Conservation (phyloP, 2,113 vertebrate genomes). For the Podocnemis expansa region DNA sequence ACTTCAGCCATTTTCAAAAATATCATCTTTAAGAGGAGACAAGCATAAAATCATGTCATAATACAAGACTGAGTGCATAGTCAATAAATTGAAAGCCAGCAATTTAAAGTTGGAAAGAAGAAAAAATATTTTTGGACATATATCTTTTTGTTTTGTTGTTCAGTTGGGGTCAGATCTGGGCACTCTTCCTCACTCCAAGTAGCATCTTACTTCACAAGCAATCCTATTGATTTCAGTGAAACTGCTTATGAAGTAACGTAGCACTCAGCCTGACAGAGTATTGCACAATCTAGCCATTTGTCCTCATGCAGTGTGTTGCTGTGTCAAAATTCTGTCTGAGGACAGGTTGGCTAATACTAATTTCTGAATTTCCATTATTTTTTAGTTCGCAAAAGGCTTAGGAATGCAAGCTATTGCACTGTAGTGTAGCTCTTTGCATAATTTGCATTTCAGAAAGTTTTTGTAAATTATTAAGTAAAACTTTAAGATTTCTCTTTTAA, state of each 20-base stretch:
- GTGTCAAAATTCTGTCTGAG: background rate
- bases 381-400: background rate
- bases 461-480: constrained; percentile 4
- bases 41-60: background rate
- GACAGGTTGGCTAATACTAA: background rate
- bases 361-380: background rate
- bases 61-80: background rate
- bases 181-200: rapidly evolving
- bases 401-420: background rate
- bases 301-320: background rate
- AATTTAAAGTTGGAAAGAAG: background rate
- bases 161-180: background rate
- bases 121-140: background rate
- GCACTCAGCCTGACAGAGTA: background rate
- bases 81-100: background rate
- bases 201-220: background rate
- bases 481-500: constrained; percentile 25
- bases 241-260: background rate
- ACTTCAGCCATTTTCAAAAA: background rate
- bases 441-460: background rate
- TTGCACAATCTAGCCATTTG: background rate
- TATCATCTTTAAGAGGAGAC: background rate
- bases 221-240: background rate
- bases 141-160: background rate
- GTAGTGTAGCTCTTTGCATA: background rate